Evolutionary conservation across 1,140 invertebrate species (phyloP).

Genomic region (Potamilus streckersoni): DNA sequence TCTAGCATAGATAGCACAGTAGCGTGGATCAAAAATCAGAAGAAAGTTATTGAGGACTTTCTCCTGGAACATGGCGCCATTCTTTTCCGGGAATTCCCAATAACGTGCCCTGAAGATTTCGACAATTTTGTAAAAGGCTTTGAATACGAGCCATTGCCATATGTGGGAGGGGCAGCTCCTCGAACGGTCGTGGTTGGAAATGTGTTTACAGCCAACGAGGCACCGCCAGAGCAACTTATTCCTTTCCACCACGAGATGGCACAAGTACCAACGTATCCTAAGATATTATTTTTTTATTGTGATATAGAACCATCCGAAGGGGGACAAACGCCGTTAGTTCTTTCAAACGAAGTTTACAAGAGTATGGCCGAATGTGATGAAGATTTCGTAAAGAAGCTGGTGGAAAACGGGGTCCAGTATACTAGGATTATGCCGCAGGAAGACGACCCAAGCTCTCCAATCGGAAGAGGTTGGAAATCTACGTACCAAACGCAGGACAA

Average conservation of each 20-base stretch:
- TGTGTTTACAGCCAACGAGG: slow-evolving; percentile 59
- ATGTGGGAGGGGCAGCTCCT: slow-evolving; percentile 55
- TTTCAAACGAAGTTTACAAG: slow-evolving; percentile 50
- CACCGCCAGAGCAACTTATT: slow-evolving; percentile 53
- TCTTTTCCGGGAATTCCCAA: slow-evolving; percentile 53
- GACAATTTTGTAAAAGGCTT: slow-evolving; percentile 53
- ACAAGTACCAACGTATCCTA: slow-evolving; percentile 55
- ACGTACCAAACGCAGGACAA: slow-evolving; percentile 47
- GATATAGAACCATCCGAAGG: slow-evolving; percentile 43
- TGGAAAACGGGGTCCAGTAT: slow-evolving; percentile 47
- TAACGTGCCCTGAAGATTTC: slow-evolving; percentile 45
- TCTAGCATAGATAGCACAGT: slow-evolving; percentile 4
- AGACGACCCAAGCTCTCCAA: slow-evolving; percentile 44
- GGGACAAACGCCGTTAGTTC: slow-evolving; percentile 51
- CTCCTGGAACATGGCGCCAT: slow-evolving; percentile 54
- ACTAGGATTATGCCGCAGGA: slow-evolving; percentile 44
- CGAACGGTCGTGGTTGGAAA: slow-evolving; percentile 42
- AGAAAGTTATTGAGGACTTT: slow-evolving; percentile 24
- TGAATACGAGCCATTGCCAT: slow-evolving; percentile 44
- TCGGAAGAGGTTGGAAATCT: slow-evolving; percentile 55
- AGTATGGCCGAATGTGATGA: slow-evolving; percentile 37
- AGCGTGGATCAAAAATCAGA: slow-evolving; percentile 39
- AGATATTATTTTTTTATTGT: slow-evolving; percentile 55
- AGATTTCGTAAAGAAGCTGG: slow-evolving; percentile 43
- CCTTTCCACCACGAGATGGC: slow-evolving; percentile 63